phyloP scores from a whole-genome alignment of 2,113 vertebrate species.

The Thunnus maccoyii region DNA sequence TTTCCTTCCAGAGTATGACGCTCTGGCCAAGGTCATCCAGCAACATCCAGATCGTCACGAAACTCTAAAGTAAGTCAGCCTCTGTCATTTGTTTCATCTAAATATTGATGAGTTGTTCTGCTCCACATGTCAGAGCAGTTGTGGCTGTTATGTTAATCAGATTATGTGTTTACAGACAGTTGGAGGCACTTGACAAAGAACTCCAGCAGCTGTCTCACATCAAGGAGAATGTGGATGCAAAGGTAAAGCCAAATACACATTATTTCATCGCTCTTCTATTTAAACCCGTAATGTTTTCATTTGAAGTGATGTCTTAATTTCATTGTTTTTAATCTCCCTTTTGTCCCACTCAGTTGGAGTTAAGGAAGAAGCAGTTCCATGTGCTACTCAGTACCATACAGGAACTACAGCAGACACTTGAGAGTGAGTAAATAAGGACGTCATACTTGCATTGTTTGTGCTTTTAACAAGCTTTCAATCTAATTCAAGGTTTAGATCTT shows the following conservation, averaged over 20 bases:
- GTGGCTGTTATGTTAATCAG: background rate
- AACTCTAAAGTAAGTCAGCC: conserved; percentile 92
- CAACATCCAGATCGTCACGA: conserved; percentile 97
- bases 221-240: conserved; percentile 97
- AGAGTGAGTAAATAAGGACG: conserved; percentile 90
- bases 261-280: background rate
- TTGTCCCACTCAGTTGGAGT: conserved; percentile 87
- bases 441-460: background rate
- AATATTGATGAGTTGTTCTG: background rate
- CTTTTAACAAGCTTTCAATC: background rate
- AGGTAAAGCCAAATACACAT: conserved; percentile 83
- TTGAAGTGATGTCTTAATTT: background rate
- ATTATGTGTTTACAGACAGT: conserved; percentile 85
- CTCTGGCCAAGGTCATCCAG: conserved; percentile 97
- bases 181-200: conserved; percentile 96
- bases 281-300: background rate
- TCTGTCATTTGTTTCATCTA: background rate
- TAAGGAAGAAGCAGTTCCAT: conserved; percentile 98
- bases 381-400: conserved; percentile 98
- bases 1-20: conserved; percentile 92
- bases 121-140: background rate
- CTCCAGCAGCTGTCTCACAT: conserved; percentile 95
- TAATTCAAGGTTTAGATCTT: background rate
- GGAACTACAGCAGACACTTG: conserved; percentile 97
- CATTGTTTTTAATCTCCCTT: background rate